Conservation (phyloP, 2,113 vertebrate genomes). For the Tamias sibiricus region DNA sequence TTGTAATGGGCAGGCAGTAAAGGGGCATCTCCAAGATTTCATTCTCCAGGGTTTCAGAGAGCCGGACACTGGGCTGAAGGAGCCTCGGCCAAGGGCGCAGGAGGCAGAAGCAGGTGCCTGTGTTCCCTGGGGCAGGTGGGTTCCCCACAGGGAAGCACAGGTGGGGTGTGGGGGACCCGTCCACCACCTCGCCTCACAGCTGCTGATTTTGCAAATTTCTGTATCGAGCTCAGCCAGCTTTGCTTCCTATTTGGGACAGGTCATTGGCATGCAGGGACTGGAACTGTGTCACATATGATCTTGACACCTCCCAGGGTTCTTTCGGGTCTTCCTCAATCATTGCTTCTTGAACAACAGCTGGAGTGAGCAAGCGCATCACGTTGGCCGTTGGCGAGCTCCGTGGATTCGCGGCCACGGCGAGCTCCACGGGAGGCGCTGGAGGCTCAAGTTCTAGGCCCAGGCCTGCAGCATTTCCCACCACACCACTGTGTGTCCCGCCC, state of each 20-base stretch:
- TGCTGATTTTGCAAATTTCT: not conserved
- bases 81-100: not conserved
- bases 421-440: not conserved
- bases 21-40: not conserved
- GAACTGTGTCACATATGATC: not conserved
- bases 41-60: not conserved
- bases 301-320: not conserved
- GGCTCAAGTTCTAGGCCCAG: not conserved
- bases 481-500: not conserved
- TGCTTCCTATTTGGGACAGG: not conserved
- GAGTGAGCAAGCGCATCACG: not conserved
- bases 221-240: not conserved
- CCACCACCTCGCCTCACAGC: not conserved
- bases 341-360: not conserved
- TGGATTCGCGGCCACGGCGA: not conserved
- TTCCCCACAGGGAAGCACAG: not conserved
- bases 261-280: not conserved
- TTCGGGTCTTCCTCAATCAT: not conserved
- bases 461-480: not conserved
- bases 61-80: not conserved
- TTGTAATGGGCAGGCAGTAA: not conserved
- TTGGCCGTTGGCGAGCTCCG: not conserved
- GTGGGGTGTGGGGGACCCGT: rapidly evolving
- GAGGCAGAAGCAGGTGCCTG: not conserved
- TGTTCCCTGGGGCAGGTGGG: rapidly evolving